Conservation (phyloP, 2,888 invertebrate species). For the Lamellibrachia satsuma region DNA sequence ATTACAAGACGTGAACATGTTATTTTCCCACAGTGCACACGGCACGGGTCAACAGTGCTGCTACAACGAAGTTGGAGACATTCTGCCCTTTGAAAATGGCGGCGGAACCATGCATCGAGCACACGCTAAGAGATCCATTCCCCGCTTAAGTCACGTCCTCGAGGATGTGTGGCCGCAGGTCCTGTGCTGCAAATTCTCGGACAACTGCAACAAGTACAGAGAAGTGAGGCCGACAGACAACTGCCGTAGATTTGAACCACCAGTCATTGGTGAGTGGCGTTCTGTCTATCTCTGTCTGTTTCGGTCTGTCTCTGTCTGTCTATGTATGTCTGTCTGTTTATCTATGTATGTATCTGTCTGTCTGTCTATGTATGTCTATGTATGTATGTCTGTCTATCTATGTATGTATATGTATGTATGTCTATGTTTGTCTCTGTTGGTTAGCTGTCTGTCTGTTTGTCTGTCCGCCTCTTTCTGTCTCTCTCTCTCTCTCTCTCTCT, state of each 20-base stretch:
- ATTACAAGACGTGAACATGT: background rate
- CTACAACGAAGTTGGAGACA: background rate
- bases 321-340: too few relatives aligned
- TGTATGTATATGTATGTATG: too few relatives aligned
- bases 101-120: background rate
- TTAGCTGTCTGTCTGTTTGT: too few relatives aligned
- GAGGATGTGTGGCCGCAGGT: background rate
- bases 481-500: background rate
- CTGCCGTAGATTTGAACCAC: background rate
- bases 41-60: constrained; percentile 4
- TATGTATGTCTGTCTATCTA: too few relatives aligned
- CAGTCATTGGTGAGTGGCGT: background rate
- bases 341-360: too few relatives aligned
- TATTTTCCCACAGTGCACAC: background rate
- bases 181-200: background rate
- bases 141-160: background rate
- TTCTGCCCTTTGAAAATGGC: background rate
- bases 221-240: background rate
- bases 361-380: too few relatives aligned
- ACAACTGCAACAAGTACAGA: background rate
- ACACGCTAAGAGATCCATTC: background rate
- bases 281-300: background rate
- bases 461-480: background rate
- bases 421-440: too few relatives aligned
- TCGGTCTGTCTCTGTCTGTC: background rate